phyloP scores from a whole-genome alignment of 2,797 vertebrate genomes.

The Spatula versicolor region DNA sequence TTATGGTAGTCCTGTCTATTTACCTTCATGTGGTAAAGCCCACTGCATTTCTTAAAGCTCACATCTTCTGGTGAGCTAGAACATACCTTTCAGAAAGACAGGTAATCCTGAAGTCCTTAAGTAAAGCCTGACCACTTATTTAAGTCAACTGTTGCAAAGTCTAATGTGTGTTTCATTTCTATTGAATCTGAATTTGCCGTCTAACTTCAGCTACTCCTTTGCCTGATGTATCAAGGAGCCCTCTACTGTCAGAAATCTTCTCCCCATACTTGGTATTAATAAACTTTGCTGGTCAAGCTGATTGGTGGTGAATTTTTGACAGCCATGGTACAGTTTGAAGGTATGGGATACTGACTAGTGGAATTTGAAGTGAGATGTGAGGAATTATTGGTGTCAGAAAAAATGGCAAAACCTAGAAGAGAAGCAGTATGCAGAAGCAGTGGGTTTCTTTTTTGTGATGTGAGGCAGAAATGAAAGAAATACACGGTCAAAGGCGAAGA shows the following conservation, averaged over 20 bases:
- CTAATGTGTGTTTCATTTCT: background rate
- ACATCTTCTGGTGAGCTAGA: background rate
- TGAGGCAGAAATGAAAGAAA: background rate
- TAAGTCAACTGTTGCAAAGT: background rate
- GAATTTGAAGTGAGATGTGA: background rate
- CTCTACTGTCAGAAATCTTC: conserved; percentile 66
- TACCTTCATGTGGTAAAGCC: background rate
- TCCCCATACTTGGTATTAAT: conserved; percentile 8
- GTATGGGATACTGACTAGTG: background rate
- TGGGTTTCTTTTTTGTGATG: background rate
- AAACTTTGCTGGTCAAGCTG: background rate
- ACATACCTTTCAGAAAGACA: background rate
- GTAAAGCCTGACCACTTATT: background rate
- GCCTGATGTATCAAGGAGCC: conserved; percentile 65
- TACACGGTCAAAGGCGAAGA: background rate
- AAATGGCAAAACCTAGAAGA: background rate
- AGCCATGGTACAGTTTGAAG: background rate
- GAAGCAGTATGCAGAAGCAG: background rate
- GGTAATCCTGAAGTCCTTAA: background rate
- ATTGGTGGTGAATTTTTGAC: background rate
- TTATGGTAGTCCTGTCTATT: background rate
- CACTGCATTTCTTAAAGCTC: background rate
- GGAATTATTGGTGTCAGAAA: background rate
- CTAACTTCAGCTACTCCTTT: conserved; percentile 3
- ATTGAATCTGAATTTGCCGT: background rate